Conservation (phyloP, 2,888 invertebrate species). For the Tachina fera region DNA sequence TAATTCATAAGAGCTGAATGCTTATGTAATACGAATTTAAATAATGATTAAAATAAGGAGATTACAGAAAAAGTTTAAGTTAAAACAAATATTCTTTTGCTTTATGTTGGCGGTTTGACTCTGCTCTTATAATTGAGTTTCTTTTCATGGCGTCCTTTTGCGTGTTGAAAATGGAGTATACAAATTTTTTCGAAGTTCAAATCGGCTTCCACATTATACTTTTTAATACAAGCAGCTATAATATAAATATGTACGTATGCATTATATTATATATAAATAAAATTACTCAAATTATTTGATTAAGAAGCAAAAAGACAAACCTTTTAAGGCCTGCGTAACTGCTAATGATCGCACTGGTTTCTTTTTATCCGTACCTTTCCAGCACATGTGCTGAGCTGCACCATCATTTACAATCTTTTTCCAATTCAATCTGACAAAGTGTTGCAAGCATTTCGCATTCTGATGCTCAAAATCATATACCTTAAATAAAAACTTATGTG, state of each 20-base stretch:
- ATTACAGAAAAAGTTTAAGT: too few relatives aligned
- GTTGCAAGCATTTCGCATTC: neutral
- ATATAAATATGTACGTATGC: neutral
- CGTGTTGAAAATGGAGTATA: conserved; percentile 24
- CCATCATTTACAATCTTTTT: conserved; percentile 1
- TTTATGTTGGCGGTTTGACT: neutral
- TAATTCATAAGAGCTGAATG: too few relatives aligned
- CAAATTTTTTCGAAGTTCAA: conserved; percentile 11
- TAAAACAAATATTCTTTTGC: neutral
- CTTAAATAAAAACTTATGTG: neutral
- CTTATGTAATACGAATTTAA: too few relatives aligned
- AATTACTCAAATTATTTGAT: neutral
- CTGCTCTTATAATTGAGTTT: conserved; percentile 8
- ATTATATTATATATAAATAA: neutral
- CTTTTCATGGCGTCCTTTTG: conserved; percentile 18
- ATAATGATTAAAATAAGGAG: too few relatives aligned
- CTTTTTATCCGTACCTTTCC: conserved; percentile 27
- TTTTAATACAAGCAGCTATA: conserved; percentile 13
- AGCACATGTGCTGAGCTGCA: conserved; percentile 26
- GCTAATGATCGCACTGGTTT: conserved; percentile 8
- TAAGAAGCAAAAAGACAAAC: neutral
- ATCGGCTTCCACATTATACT: neutral
- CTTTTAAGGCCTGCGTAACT: conserved; percentile 24
- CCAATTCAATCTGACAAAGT: conserved; percentile 3
- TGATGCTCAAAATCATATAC: conserved; percentile 7